A percentile compares a stretch with the other conserved stretches of the same genome.
Conservation (phyloP, 1,140 invertebrate species). For the Brachionus rubens region DNA sequence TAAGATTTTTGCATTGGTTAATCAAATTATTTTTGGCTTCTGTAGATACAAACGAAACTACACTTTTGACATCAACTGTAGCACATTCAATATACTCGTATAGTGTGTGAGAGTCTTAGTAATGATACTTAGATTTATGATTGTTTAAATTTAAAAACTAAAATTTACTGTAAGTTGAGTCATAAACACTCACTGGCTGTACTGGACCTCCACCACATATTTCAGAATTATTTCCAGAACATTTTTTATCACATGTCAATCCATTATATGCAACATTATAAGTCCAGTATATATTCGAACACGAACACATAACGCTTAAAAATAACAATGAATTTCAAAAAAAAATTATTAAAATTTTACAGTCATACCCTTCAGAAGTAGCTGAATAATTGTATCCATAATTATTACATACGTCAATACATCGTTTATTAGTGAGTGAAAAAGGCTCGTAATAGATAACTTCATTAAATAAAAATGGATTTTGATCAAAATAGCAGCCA, state of each 20-base stretch:
- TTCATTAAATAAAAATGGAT: background rate
- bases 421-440: background rate
- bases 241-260: background rate
- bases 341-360: no score
- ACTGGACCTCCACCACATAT: background rate
- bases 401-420: background rate
- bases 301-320: no score
- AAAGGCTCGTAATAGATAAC: background rate
- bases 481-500: constrained; percentile 28
- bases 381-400: background rate
- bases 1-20: no score
- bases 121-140: no score
- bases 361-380: background rate
- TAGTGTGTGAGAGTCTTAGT: no score
- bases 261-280: background rate
- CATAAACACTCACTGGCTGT: background rate
- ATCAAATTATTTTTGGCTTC: no score
- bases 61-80: no score
- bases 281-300: background rate
- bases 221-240: background rate
- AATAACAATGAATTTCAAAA: no score
- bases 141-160: no score
- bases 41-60: no score
- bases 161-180: no score
- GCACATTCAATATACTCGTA: no score